A percentile compares a stretch with the other conserved stretches of the same genome.
These are phyloP conservation scores for Forbesichthys papilliferus DNA, from an alignment of 2,113 vertebrate genomes.

Conservation along the genomic window DNA sequence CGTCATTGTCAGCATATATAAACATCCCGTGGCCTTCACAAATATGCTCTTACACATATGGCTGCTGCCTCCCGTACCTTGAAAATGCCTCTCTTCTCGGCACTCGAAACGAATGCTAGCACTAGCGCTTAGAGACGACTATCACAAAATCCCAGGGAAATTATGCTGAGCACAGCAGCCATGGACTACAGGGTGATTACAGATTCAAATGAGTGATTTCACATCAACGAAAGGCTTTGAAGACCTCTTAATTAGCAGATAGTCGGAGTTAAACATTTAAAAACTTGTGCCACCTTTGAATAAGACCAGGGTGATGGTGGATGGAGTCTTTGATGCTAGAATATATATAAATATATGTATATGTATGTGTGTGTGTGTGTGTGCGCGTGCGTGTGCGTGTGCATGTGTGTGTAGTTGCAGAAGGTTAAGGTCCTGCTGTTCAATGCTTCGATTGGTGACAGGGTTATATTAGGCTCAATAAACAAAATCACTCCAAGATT, in stretches of 20 bases:
- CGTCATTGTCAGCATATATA: constrained; percentile 74
- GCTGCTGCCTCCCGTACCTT: constrained; percentile 48
- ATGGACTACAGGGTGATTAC: constrained; percentile 81
- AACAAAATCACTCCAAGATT: constrained; percentile 1
- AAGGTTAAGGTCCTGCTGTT: too few species aligned
- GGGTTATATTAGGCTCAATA: too few species aligned
- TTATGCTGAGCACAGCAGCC: constrained; percentile 81
- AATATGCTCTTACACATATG: constrained; percentile 29
- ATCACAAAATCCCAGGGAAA: constrained; percentile 69
- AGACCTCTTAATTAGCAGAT: constrained; percentile 89
- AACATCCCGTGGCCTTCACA: constrained; percentile 64
- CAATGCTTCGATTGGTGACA: too few species aligned
- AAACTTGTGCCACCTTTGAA: constrained; percentile 79
- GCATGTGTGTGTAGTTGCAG: neutral
- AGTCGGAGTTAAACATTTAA: constrained; percentile 72
- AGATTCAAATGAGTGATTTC: constrained; percentile 91
- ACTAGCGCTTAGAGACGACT: constrained; percentile 65
- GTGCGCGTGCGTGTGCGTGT: neutral
- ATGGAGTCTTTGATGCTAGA: constrained; percentile 82
- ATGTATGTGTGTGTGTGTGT: neutral
- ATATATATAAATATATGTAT: constrained; percentile 76
- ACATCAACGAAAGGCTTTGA: constrained; percentile 87
- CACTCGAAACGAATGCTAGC: constrained; percentile 41
- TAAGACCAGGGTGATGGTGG: constrained; percentile 28
- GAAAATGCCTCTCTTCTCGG: constrained; percentile 48